phyloP scores from a whole-genome alignment of 1,140 invertebrate species.

The Microplitis mediator region DNA sequence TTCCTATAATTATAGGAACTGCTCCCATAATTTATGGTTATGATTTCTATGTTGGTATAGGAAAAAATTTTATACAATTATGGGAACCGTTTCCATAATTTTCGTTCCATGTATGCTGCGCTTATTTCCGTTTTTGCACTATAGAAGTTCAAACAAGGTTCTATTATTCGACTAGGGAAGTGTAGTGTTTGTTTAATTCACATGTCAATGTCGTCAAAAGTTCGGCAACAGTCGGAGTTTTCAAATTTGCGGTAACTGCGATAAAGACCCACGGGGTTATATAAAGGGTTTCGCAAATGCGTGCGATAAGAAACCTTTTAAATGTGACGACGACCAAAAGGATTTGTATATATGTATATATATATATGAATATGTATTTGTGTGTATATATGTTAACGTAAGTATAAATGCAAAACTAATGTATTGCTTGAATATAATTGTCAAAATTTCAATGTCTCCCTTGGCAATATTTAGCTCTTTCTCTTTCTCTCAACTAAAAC shows the following conservation, averaged over 20 bases:
- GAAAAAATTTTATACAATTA: too few species aligned
- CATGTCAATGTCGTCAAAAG: too few species aligned
- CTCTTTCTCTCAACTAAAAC: background rate
- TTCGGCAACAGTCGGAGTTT: background rate
- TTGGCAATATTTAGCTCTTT: background rate
- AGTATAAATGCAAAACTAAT: too few species aligned
- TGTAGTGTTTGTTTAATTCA: background rate
- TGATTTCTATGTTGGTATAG: too few species aligned
- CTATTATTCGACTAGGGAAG: too few species aligned
- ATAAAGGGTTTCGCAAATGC: conserved; percentile 11
- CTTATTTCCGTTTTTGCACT: too few species aligned
- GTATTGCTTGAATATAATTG: conserved; percentile 11
- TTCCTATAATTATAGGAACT: too few species aligned
- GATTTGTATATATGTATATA: background rate
- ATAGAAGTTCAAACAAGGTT: too few species aligned
- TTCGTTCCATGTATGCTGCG: too few species aligned
- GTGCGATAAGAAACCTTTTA: conserved; percentile 14
- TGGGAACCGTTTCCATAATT: too few species aligned
- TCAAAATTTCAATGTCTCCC: conserved; percentile 11
- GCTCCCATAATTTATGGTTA: too few species aligned
- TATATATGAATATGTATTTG: background rate
- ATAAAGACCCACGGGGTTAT: too few species aligned
- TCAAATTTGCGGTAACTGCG: background rate
- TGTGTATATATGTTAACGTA: background rate
- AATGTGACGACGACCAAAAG: conserved; percentile 2